These are phyloP conservation scores for Xenus cinereus DNA, from an alignment of 2,113 vertebrate species.

Conservation along the genomic window DNA sequence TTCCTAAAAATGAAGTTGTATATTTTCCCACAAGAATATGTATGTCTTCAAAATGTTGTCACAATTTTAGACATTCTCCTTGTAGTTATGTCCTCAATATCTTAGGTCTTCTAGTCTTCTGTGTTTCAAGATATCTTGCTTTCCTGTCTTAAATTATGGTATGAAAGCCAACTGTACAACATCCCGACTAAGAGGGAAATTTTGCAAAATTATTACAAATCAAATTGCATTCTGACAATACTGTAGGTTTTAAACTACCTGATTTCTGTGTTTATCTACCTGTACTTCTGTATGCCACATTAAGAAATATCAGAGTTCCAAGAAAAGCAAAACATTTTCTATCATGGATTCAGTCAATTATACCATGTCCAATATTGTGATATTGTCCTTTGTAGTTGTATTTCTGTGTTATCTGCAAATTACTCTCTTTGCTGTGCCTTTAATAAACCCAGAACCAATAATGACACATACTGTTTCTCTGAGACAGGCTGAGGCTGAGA, in stretches of 20 bases:
- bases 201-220: background rate
- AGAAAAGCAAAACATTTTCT: background rate
- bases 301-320: background rate
- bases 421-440: background rate
- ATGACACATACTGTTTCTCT: slow-evolving; percentile 13
- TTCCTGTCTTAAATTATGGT: background rate
- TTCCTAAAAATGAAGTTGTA: background rate
- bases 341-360: background rate
- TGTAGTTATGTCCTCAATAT: background rate
- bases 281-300: background rate
- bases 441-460: background rate
- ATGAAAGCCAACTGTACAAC: background rate
- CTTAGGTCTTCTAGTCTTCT: background rate
- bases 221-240: background rate
- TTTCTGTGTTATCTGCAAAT: slow-evolving; percentile 5
- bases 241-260: background rate
- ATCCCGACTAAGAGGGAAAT: background rate
- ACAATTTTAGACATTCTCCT: background rate
- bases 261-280: background rate
- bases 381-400: background rate
- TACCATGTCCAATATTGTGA: background rate
- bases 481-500: slow-evolving; percentile 16
- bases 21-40: background rate
- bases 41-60: background rate
- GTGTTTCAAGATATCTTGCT: background rate